A percentile compares a stretch with the other conserved stretches of the same genome.
Evolutionary conservation across 2,797 vertebrate genomes (phyloP).

Genomic region (Sparus aurata): DNA sequence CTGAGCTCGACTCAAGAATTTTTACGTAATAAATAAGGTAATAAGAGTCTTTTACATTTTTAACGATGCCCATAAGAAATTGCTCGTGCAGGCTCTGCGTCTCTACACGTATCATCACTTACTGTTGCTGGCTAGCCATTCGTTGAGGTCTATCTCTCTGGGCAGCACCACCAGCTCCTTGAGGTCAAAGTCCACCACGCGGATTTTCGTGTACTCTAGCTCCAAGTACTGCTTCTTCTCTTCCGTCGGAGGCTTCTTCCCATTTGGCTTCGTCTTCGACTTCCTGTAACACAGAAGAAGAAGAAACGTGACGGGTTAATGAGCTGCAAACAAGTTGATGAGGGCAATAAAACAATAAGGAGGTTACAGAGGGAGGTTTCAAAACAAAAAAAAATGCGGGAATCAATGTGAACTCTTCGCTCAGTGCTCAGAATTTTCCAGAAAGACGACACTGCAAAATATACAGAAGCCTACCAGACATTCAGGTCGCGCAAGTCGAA

Average conservation of each 20-base stretch:
- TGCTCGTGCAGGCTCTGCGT: background rate
- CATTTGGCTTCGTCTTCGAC: slow-evolving; percentile 98
- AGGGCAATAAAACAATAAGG: background rate
- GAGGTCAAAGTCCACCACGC: slow-evolving; percentile 96
- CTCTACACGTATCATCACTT: slow-evolving; percentile 69
- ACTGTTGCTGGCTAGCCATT: slow-evolving; percentile 99
- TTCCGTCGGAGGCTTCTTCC: slow-evolving; percentile 94
- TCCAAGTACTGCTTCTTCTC: slow-evolving; percentile 98
- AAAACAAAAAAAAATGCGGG: too few relatives aligned
- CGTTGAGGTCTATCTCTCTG: slow-evolving; percentile 98
- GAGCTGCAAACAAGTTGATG: background rate
- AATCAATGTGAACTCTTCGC: too few relatives aligned
- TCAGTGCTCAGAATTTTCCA: too few relatives aligned
- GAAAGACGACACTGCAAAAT: background rate
- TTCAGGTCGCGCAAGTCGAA: background rate
- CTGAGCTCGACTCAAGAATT: background rate
- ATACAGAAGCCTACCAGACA: slow-evolving; percentile 9
- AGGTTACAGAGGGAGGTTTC: background rate
- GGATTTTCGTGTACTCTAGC: slow-evolving; percentile 93
- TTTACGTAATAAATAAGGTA: slow-evolving; percentile 3
- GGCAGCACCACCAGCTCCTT: slow-evolving; percentile 97
- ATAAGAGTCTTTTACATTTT: background rate
- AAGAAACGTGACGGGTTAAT: slow-evolving; percentile 7
- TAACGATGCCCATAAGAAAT: background rate
- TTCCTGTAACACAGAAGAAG: slow-evolving; percentile 86